Conservation (phyloP, 2,113 vertebrate genomes). For the Pelodiscus sinensis region DNA sequence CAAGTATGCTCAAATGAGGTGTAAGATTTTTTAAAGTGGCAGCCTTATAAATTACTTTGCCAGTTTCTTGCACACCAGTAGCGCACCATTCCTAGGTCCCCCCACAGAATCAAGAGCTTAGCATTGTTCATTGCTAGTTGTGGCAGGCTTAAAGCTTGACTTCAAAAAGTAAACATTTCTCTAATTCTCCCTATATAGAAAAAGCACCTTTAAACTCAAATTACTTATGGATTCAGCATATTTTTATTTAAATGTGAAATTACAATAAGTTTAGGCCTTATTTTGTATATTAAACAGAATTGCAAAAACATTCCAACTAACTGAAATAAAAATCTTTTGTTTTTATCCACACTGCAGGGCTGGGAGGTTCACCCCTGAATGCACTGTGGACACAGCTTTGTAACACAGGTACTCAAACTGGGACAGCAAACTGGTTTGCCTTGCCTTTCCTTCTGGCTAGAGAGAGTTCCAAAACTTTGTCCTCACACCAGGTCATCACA, state of each 20-base stretch:
- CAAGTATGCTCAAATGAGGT: not conserved
- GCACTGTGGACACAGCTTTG: no score
- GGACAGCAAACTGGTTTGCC: no score
- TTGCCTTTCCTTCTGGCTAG: no score
- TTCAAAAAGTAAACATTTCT: not conserved
- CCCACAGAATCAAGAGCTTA: not conserved
- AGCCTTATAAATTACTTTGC: not conserved
- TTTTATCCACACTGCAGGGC: no score
- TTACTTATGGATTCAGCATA: not conserved
- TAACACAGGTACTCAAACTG: no score
- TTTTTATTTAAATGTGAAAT: not conserved
- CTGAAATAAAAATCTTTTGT: no score
- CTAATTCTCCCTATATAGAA: not conserved
- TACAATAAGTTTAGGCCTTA: no score
- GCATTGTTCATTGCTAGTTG: not conserved
- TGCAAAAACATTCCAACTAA: no score
- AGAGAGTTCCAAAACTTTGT: no score
- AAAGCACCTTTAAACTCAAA: not conserved
- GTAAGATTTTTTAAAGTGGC: not conserved
- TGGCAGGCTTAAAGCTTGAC: not conserved
- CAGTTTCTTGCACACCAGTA: not conserved
- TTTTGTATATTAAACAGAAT: no score
- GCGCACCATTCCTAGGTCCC: not conserved
- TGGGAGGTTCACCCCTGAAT: no score
- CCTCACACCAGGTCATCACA: no score